These are phyloP conservation scores for Chlorops oryzae DNA, from an alignment of 1,140 invertebrate species.

Conservation along the genomic window DNA sequence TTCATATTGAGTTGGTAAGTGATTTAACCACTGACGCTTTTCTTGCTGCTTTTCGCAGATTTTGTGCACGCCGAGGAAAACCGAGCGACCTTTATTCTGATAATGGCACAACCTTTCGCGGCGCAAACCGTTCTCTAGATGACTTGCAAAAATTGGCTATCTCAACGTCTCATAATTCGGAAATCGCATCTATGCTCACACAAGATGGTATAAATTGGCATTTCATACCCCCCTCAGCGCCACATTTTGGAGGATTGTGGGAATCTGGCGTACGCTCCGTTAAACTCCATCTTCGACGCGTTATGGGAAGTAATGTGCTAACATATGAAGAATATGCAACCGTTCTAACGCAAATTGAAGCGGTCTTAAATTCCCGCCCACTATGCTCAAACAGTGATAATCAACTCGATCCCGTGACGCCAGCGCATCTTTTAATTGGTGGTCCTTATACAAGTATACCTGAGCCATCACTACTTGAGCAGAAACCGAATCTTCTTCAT, in stretches of 20 bases:
- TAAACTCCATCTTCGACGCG: constrained; percentile 28
- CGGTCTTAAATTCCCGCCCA: constrained; percentile 34
- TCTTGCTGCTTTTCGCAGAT: no score
- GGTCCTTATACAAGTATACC: constrained; percentile 21
- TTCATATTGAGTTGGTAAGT: no score
- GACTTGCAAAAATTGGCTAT: no score
- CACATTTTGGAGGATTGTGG: constrained; percentile 34
- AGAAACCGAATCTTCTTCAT: constrained; percentile 12
- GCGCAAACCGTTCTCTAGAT: no score
- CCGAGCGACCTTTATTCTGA: no score
- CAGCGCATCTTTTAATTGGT: constrained; percentile 45
- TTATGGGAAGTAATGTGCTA: constrained; percentile 24
- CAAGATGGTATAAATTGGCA: no score
- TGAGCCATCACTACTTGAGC: constrained; percentile 4
- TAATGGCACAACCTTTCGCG: no score
- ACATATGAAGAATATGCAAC: constrained; percentile 30
- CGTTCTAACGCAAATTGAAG: constrained; percentile 30
- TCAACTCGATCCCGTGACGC: constrained; percentile 37
- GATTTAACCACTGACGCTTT: no score
- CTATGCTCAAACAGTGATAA: constrained; percentile 26
- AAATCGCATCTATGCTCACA: no score
- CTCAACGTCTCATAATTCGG: no score
- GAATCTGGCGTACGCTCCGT: constrained; percentile 30
- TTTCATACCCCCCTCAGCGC: constrained; percentile 25
- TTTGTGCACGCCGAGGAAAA: no score